These are phyloP conservation scores for Nanorana parkeri DNA, from an alignment of 2,113 vertebrate species.

Conservation along the genomic window DNA sequence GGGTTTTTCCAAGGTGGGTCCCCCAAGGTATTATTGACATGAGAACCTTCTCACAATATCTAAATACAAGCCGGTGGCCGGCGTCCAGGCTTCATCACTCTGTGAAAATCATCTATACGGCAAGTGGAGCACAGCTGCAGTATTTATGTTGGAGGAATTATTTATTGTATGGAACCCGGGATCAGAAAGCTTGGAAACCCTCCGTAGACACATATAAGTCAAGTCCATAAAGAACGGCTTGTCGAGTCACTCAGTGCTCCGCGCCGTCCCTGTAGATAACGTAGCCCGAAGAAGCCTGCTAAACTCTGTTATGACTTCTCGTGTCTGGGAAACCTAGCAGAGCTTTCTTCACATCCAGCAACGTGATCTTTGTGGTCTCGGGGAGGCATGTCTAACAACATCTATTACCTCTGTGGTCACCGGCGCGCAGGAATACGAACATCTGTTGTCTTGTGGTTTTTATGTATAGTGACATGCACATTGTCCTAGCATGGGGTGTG, in stretches of 20 bases:
- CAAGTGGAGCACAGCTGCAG: slow-evolving; percentile 47
- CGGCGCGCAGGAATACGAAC: slow-evolving; percentile 25
- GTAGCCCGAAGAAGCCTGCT: background rate
- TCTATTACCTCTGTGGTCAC: slow-evolving; percentile 55
- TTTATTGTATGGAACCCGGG: slow-evolving; percentile 45
- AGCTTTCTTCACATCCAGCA: slow-evolving; percentile 47
- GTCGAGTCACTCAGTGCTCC: slow-evolving; percentile 7
- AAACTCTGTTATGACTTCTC: slow-evolving; percentile 51
- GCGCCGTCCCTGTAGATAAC: slow-evolving; percentile 45
- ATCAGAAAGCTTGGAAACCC: slow-evolving; percentile 48
- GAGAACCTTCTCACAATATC: slow-evolving; percentile 53
- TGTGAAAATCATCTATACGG: slow-evolving; percentile 30
- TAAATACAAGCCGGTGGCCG: slow-evolving; percentile 36
- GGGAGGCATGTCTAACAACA: slow-evolving; percentile 51
- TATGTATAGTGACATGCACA: slow-evolving; percentile 29
- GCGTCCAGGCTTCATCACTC: slow-evolving; percentile 8
- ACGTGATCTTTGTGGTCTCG: slow-evolving; percentile 55
- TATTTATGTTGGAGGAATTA: slow-evolving; percentile 43
- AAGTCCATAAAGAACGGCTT: slow-evolving; percentile 41
- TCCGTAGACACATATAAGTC: slow-evolving; percentile 48
- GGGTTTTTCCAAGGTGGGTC: slow-evolving; percentile 37
- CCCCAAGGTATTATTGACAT: slow-evolving; percentile 42
- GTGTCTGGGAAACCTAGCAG: slow-evolving; percentile 46
- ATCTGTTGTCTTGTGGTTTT: slow-evolving; percentile 50
- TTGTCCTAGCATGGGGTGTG: slow-evolving; percentile 28